Evolutionary conservation across 1,140 invertebrate species (phyloP), one percentile per base, ranked within the genome.

Genomic region (Bilobella aurantiaca): DNA sequence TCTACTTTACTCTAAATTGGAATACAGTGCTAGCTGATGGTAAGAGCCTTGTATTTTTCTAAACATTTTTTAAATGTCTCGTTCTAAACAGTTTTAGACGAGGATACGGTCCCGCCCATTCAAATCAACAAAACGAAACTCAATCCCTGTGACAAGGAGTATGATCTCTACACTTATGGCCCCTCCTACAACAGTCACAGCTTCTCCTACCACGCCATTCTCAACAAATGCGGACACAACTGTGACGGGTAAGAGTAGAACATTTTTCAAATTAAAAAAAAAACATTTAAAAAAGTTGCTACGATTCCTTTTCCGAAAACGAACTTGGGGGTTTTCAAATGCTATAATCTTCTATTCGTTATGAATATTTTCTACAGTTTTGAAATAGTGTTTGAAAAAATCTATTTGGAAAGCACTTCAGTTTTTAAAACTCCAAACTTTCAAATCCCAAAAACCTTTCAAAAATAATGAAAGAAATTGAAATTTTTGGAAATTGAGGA

Each of bases 221-320:
- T 94, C 0, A 93, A 90, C 0, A 93, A 93, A 75, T 94, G 91
- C 75, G 90, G 93, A 74, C 83, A 86, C 29, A 89, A 90, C 69
- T 94, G 91, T 75, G 90, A 92, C 77, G 88, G 90, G 88, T 90
- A 79, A 77, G 69, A 14, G n/a, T 12, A 42, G 37, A n/a, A n/a
- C n/a, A n/a, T n/a, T 18, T 42, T 42, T 42, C 18, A 23, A 21
- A n/a, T 25, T 12, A 37, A 64, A n/a, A n/a, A n/a, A n/a, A n/a
- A n/a, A n/a, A n/a, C n/a, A n/a, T n/a, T n/a, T n/a, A n/a, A n/a
- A n/a, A n/a, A n/a, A n/a, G n/a, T n/a, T n/a, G n/a, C n/a, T n/a
- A n/a, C n/a, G n/a, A n/a, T n/a, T n/a, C n/a, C n/a, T n/a, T n/a
- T n/a, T n/a, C n/a, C n/a, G n/a, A n/a, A n/a, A n/a, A n/a, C n/a